A percentile compares a stretch with the other conserved stretches of the same genome.
These are phyloP conservation scores for Oncorhynchus gorbuscha DNA, from an alignment of 2,113 vertebrate genomes.

Conservation along the genomic window DNA sequence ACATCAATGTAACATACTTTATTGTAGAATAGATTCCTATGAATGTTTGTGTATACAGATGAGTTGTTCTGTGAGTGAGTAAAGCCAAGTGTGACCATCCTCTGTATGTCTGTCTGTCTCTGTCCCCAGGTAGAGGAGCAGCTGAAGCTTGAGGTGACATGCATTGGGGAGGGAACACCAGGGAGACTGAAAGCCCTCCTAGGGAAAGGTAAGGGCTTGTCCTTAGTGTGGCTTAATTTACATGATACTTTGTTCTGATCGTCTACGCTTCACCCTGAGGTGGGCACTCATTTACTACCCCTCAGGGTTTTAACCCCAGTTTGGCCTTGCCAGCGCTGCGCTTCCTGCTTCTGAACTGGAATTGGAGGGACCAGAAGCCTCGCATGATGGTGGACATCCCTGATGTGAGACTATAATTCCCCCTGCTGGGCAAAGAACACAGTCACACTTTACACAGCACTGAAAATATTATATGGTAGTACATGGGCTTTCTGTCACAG, in stretches of 20 bases:
- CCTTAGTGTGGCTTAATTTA: too few species aligned
- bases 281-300: too few species aligned
- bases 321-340: slow-evolving; percentile 78
- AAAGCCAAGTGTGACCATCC: too few species aligned
- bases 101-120: background rate
- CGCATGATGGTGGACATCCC: slow-evolving; percentile 92
- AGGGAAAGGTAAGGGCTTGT: slow-evolving; percentile 84
- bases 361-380: slow-evolving; percentile 94
- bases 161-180: slow-evolving; percentile 92
- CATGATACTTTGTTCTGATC: background rate
- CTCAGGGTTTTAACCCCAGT: background rate
- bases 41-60: background rate
- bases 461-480: background rate
- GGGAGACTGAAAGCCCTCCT: slow-evolving; percentile 83
- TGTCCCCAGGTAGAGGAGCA: slow-evolving; percentile 84
- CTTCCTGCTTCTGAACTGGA: slow-evolving; percentile 94
- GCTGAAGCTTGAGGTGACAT: slow-evolving; percentile 80
- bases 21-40: background rate
- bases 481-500: too few species aligned
- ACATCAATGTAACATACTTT: slow-evolving; percentile 86
- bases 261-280: too few species aligned
- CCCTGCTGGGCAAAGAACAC: slow-evolving; percentile 43
- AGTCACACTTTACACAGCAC: background rate
- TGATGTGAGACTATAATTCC: slow-evolving; percentile 81
- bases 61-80: background rate